Conservation (phyloP, 2,113 vertebrate species). For the Falcunculus frontatus region DNA sequence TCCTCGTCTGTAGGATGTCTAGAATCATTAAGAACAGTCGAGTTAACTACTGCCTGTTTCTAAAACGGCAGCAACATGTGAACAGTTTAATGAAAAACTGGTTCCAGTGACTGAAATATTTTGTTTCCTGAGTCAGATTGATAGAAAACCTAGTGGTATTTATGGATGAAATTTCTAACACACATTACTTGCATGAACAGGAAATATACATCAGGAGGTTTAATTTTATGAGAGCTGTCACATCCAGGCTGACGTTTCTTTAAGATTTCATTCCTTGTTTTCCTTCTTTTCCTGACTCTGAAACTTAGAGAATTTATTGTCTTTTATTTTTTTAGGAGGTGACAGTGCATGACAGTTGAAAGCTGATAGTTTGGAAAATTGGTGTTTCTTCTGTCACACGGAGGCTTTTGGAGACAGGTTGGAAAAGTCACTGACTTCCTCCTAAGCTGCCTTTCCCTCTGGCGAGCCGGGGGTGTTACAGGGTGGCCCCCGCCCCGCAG, state of each 20-base stretch:
- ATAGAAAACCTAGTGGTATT: not conserved
- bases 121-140: not conserved
- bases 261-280: not conserved
- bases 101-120: not conserved
- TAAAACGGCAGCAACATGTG: not conserved
- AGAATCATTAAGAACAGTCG: slow-evolving; percentile 25
- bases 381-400: not conserved
- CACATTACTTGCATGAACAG: not conserved
- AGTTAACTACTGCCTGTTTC: not conserved
- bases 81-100: slow-evolving; percentile 3
- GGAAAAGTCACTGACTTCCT: not conserved
- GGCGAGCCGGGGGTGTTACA: not conserved
- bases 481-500: too few species aligned
- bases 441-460: not conserved
- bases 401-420: not conserved
- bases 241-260: not conserved
- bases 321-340: not conserved
- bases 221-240: not conserved
- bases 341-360: not conserved
- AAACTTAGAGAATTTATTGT: not conserved
- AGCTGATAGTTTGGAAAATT: not conserved
- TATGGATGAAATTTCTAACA: not conserved
- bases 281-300: not conserved
- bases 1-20: not conserved
- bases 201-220: not conserved